A percentile compares a stretch with the other conserved stretches of the same genome.
These are phyloP conservation scores for Agapetus fuscipes DNA, from an alignment of 2,888 invertebrate genomes.

Conservation along the genomic window DNA sequence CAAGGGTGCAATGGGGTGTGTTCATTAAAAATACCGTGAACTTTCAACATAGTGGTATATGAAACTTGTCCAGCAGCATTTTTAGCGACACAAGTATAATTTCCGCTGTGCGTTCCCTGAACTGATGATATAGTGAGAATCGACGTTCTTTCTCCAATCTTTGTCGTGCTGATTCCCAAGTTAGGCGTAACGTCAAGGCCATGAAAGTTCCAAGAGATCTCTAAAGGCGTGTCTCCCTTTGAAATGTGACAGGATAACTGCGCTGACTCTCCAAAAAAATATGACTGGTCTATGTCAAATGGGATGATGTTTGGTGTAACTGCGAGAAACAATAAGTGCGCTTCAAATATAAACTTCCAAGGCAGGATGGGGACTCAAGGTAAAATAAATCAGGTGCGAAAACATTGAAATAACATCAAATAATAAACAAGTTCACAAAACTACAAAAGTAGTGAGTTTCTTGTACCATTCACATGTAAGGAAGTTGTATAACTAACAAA, in stretches of 20 bases:
- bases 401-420: slow-evolving; percentile 7
- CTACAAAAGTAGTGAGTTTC: slow-evolving; percentile 5
- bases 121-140: slow-evolving; percentile 50
- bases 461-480: slow-evolving; percentile 22
- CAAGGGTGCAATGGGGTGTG: slow-evolving; percentile 1
- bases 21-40: slow-evolving; percentile 49
- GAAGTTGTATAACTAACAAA: slow-evolving; percentile 42
- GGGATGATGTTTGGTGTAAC: slow-evolving; percentile 56
- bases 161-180: slow-evolving; percentile 44
- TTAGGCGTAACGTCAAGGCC: slow-evolving; percentile 31
- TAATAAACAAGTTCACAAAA: slow-evolving; percentile 9
- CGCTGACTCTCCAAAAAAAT: slow-evolving; percentile 52
- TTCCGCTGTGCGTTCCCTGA: slow-evolving; percentile 50
- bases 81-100: slow-evolving; percentile 54
- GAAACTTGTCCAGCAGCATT: slow-evolving; percentile 49
- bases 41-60: slow-evolving; percentile 47
- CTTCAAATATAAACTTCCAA: slow-evolving; percentile 10
- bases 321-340: slow-evolving; percentile 32
- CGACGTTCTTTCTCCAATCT: slow-evolving; percentile 46
- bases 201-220: slow-evolving; percentile 64
- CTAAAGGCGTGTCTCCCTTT: slow-evolving; percentile 65
- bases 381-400: slow-evolving; percentile 12
- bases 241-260: slow-evolving; percentile 58
- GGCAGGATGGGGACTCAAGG: slow-evolving; percentile 1
- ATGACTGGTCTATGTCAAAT: slow-evolving; percentile 48